Base-by-base conservation (phyloP, 2,113 vertebrate species). In the Ophthalmolycus amberensis region DNA sequence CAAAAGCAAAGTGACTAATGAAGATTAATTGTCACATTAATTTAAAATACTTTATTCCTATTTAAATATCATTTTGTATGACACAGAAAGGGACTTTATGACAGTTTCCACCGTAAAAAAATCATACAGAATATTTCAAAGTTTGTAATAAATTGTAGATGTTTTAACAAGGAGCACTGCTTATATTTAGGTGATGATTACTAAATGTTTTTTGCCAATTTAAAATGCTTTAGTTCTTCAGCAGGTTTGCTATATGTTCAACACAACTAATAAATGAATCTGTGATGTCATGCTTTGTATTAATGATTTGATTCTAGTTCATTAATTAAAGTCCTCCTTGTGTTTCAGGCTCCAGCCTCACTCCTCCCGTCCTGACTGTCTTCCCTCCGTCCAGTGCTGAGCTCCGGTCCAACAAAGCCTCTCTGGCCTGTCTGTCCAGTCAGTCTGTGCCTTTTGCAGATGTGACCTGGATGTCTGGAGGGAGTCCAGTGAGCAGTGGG, bases 341-440 rank as follows among this genome's bases (percentile, higher is more conserved):
- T 89, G 6, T 62, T 73, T 82, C 42, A 48, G 32, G 32, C 5
- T 34, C 32, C 32, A 34, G 32, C 32, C 32, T 34, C 32, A 0
- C 32, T 34, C 32, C 46, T 80, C 91, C 92, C 72, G 92, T 91
- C 66, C 83, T 94, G 77, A 93, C 86, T 6, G 65, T 94, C 82
- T 89, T 92, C 44, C 92, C 89, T 89, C 90, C 91, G 0, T 91
- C 93, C 93, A 90, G 65, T n/a, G 77, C 83, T 88, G 91, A 93
- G 77, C 88, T 93, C 66, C 81, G 82, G 88, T 77, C 89, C 40
- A 4, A 34, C 50, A 86, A 86, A 90, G 90, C 79, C 78, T 77
- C 91, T 80, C 85, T 95, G 79, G 64, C 93, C 83, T 95, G 94
- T 81, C 81, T 92, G 67, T 71, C 92, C 88, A 83, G 72, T 89